A percentile compares a stretch with the other conserved stretches of the same genome.
Conservation (phyloP, 2,888 invertebrate species). For the Geophilus truncorum region DNA sequence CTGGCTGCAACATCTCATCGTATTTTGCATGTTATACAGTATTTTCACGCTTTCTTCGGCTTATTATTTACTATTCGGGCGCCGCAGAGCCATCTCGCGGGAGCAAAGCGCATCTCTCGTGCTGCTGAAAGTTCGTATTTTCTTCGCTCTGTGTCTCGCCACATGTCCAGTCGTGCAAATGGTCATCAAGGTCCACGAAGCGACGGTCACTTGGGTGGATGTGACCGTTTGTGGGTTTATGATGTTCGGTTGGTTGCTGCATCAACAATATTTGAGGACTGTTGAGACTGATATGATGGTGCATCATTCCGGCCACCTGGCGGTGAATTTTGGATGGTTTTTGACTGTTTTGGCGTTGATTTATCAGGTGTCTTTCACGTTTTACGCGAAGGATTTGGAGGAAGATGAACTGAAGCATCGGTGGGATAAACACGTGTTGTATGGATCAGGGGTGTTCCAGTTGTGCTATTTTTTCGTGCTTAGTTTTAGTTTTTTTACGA, state of each 20-base stretch:
- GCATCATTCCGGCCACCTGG: neutral
- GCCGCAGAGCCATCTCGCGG: neutral
- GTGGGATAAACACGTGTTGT: neutral
- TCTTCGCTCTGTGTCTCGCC: neutral
- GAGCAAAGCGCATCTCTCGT: neutral
- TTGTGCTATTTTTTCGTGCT: neutral
- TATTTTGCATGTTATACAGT: neutral
- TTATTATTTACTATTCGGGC: neutral
- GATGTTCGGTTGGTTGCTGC: conserved; percentile 27
- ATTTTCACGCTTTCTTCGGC: neutral
- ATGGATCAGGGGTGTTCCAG: neutral
- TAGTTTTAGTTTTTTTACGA: neutral
- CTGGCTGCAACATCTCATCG: conserved; percentile 8
- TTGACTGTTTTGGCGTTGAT: conserved; percentile 5
- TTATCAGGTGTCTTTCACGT: neutral
- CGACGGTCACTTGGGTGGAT: neutral
- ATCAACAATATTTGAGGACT: neutral
- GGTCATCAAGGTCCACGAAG: neutral
- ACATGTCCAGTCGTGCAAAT: neutral
- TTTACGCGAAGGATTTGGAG: neutral
- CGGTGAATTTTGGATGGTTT: neutral
- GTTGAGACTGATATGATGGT: neutral
- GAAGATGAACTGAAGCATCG: neutral
- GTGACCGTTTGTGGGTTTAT: neutral
- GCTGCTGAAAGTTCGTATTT: neutral